Base-by-base conservation (phyloP, 2,113 vertebrate species). In the Numenius arquata region DNA sequence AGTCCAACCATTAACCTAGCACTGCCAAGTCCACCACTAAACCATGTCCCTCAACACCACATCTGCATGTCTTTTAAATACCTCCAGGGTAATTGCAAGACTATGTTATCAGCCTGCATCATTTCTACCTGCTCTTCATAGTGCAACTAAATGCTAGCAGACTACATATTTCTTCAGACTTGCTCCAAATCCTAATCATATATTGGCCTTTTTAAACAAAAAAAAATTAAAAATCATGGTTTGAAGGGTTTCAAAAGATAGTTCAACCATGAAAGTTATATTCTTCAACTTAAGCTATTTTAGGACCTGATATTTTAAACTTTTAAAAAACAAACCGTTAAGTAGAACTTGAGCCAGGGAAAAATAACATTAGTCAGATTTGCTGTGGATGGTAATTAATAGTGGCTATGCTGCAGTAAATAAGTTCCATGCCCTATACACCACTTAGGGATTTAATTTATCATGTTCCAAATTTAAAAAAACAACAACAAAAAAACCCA, bases 311-410 rank as follows among this genome's bases (percentile, higher is more conserved):
- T 62, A 90, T 89, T 82, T 95, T 75, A 76, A 85, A 91, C 21
- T 88, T 71, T 30, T 74, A 55, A 53, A 90, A 83, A 85, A 1
- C 7, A 72, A 94, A 22, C 9, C 74, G 5, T 50, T 71, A 71
- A 83, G 32, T 23, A 83, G 40, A 70, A 40, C 21, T 92, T 81
- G 75, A 84, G 53, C 85, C 68, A 91, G 82, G 85, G 63, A 94
- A 43, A 63, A 96, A 56, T 36, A 90, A 6, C n/a, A 93, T 90
- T 77, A 96, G 32, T 71, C 17, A 95, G 68, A 90, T 96, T 96
- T 94, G 93, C 48, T 84, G 47, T 84, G 45, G 40, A 77, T 94
- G 77, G 48, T 89, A 95, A 95, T 96, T 97, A 93, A 86, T 86
- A 94, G 26, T 68, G 71, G 65, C 63, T 89, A 67, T 50, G n/a